Percentiles rank a stretch among this genome's conserved stretches.
Conservation (phyloP, 2,113 vertebrate species). For the Nanorana parkeri region DNA sequence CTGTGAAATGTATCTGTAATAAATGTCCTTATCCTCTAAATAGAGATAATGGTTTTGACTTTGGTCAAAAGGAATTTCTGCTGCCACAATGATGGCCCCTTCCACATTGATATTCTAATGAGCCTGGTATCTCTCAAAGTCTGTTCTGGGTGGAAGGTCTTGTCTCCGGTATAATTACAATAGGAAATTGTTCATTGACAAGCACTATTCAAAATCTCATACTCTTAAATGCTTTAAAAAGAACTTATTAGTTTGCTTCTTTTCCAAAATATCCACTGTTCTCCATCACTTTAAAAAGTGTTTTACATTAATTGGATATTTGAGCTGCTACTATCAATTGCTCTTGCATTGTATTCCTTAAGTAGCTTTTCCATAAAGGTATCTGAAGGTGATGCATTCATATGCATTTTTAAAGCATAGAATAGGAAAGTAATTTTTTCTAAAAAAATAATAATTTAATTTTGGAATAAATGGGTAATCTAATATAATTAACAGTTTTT, state of each 20-base stretch:
- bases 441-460: too few species aligned
- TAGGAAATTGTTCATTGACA: constrained; percentile 86
- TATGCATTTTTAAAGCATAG: not conserved
- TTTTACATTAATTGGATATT: constrained; percentile 6
- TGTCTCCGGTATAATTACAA: constrained; percentile 75
- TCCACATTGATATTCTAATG: constrained; percentile 91
- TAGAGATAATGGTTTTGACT: constrained; percentile 64
- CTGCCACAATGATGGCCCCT: constrained; percentile 75
- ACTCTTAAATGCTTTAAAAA: constrained; percentile 80
- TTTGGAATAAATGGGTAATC: too few species aligned
- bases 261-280: constrained; percentile 71
- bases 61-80: constrained; percentile 65
- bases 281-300: constrained; percentile 49
- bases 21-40: constrained; percentile 37
- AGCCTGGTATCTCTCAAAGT: constrained; percentile 87
- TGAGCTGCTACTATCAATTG: not conserved
- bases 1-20: constrained; percentile 25
- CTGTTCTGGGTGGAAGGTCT: constrained; percentile 77
- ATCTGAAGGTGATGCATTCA: not conserved
- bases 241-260: constrained; percentile 83
- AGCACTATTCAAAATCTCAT: constrained; percentile 85
- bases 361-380: not conserved
- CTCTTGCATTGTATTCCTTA: not conserved
- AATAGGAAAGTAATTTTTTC: too few species aligned
- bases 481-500: too few species aligned